Evolutionary conservation across 2,797 vertebrate genomes (phyloP).

Genomic region (Hapalemur alaotrensis): DNA sequence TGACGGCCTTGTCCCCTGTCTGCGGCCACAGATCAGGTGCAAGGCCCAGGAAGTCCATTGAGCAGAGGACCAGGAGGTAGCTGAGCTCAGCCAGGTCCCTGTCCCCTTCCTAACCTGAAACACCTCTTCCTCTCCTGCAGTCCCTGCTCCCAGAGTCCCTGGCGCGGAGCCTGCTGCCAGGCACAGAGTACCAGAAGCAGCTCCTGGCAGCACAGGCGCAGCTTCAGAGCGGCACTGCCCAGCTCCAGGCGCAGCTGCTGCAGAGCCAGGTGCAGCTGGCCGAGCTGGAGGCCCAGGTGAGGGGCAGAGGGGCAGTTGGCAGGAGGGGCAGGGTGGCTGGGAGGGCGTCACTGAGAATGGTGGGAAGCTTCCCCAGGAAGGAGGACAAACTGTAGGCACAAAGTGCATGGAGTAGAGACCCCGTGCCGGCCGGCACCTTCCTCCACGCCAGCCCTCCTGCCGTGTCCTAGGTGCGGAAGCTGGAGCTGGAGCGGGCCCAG

Average conservation of each 20-base stretch:
- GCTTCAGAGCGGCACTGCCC: background rate
- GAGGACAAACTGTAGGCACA: background rate
- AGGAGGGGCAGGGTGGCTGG: rapidly evolving
- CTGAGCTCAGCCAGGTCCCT: background rate
- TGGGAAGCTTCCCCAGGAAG: background rate
- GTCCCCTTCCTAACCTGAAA: background rate
- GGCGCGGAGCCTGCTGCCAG: constrained; percentile 62
- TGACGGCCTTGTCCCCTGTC: background rate
- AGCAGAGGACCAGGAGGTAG: background rate
- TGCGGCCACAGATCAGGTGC: background rate
- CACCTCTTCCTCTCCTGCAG: background rate
- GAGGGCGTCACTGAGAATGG: background rate
- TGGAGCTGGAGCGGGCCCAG: constrained; percentile 90
- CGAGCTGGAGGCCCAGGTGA: constrained; percentile 92
- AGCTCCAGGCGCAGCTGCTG: constrained; percentile 79
- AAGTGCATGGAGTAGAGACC: background rate
- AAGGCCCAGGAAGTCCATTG: background rate
- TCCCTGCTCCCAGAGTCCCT: constrained; percentile 56
- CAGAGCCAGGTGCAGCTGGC: constrained; percentile 84
- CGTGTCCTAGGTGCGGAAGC: constrained; percentile 85
- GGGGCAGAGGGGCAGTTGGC: background rate
- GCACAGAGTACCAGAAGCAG: constrained; percentile 59
- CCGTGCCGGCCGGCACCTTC: background rate
- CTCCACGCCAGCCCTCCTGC: rapidly evolving
- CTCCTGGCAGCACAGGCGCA: constrained; percentile 68